These are phyloP conservation scores for Mixornis gularis DNA, from an alignment of 2,113 vertebrate genomes.

Conservation along the genomic window DNA sequence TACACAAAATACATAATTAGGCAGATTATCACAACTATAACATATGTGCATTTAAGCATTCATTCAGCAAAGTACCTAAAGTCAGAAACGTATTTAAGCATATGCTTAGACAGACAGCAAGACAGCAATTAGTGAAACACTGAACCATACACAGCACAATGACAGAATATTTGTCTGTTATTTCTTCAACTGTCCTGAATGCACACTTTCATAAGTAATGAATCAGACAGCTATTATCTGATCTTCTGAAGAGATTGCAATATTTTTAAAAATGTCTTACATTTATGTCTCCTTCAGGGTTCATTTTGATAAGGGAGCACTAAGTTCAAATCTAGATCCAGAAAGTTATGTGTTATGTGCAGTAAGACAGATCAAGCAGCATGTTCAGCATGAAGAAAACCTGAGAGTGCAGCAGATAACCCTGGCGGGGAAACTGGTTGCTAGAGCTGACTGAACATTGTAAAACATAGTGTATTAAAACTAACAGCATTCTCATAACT, in stretches of 20 bases:
- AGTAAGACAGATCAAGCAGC: neutral
- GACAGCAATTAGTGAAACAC: neutral
- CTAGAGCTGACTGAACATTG: neutral
- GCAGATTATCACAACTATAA: neutral
- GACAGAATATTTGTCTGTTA: neutral
- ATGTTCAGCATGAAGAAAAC: neutral
- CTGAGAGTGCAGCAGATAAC: neutral
- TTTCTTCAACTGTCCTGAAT: neutral
- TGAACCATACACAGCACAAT: neutral
- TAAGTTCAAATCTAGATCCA: neutral
- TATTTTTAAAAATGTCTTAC: neutral
- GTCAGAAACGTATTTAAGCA: neutral
- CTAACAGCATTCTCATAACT: too few relatives aligned
- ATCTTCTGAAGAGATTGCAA: neutral
- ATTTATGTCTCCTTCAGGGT: neutral
- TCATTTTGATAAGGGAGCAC: neutral
- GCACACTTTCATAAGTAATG: neutral
- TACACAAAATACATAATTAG: neutral
- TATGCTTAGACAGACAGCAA: neutral
- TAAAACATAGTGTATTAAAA: neutral
- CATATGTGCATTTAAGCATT: neutral
- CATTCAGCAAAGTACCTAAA: neutral
- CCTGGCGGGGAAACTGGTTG: neutral
- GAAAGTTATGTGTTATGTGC: neutral
- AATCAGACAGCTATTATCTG: neutral